Conservation (phyloP, 92 coral and sea anemone species). For the Heliopora coerulea region DNA sequence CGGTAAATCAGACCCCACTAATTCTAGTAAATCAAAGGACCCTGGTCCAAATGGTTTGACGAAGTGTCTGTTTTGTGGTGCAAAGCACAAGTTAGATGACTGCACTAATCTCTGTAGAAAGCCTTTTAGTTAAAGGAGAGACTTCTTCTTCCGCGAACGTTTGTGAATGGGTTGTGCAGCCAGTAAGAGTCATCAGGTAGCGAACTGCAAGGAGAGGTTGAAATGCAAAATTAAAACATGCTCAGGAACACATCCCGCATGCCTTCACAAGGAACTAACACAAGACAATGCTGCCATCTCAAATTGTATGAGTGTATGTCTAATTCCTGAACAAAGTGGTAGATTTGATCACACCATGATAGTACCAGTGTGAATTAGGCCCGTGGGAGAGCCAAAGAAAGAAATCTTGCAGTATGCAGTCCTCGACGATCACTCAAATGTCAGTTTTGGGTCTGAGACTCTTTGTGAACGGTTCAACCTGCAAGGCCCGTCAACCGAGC, state of each 20-base stretch:
- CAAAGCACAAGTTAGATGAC: conserved; percentile 55
- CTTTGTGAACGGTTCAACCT: conserved; percentile 31
- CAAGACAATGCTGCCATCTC: neutral
- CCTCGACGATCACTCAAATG: conserved; percentile 46
- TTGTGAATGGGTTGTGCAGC: conserved; percentile 56
- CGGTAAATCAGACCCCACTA: conserved; percentile 21
- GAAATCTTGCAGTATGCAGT: conserved; percentile 45
- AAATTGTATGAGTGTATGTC: conserved; percentile 45
- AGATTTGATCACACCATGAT: conserved; percentile 61
- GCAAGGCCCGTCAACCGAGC: conserved; percentile 48
- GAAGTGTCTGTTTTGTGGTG: conserved; percentile 28
- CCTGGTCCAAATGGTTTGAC: neutral
- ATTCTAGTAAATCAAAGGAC: conserved; percentile 14
- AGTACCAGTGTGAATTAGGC: conserved; percentile 61
- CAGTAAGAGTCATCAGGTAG: conserved; percentile 48
- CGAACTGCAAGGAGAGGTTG: conserved; percentile 41
- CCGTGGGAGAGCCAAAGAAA: conserved; percentile 25
- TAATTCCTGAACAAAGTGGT: conserved; percentile 42
- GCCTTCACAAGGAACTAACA: conserved; percentile 35
- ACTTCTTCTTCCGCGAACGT: conserved; percentile 43
- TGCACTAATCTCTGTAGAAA: conserved; percentile 41
- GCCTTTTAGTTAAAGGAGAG: conserved; percentile 14
- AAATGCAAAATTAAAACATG: conserved; percentile 34
- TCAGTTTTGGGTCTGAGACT: conserved; percentile 26
- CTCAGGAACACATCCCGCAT: conserved; percentile 45